Evolutionary conservation across 2,113 vertebrate genomes (phyloP).

Genomic region (Clarias batrachus): DNA sequence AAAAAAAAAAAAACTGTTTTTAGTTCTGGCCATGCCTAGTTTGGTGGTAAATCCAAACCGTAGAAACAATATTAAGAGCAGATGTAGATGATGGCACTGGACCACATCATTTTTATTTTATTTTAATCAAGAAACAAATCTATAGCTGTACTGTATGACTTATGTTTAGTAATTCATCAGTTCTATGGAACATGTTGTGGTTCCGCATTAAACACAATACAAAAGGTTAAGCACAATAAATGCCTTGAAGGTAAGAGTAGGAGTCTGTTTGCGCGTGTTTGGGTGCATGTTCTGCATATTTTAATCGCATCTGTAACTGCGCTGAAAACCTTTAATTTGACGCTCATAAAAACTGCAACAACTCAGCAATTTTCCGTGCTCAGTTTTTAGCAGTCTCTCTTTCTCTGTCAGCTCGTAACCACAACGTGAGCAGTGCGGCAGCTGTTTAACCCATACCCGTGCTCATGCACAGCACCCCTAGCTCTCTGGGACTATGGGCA

Average conservation of each 20-base stretch:
- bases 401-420: not conserved
- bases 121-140: not conserved
- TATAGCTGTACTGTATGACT: not conserved
- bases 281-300: not conserved
- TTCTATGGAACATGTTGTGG: too few species aligned
- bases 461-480: slow-evolving; percentile 3
- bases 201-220: not conserved
- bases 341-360: not conserved
- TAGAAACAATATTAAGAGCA: too few species aligned
- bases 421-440: not conserved
- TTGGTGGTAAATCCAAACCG: too few species aligned
- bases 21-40: too few species aligned
- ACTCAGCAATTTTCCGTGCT: not conserved
- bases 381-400: not conserved
- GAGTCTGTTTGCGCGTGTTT: not conserved
- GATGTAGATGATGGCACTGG: too few species aligned
- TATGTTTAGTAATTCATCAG: not conserved
- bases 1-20: too few species aligned
- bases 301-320: not conserved
- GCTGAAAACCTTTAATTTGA: not conserved
- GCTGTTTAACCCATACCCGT: not conserved
- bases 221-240: not conserved
- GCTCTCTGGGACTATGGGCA: not conserved
- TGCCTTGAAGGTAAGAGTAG: not conserved
- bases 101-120: too few species aligned